A percentile compares a stretch with the other conserved stretches of the same genome.
These are phyloP conservation scores for Drosophila sp. DNA, from an alignment of 1,140 invertebrate genomes.

Conservation along the genomic window DNA sequence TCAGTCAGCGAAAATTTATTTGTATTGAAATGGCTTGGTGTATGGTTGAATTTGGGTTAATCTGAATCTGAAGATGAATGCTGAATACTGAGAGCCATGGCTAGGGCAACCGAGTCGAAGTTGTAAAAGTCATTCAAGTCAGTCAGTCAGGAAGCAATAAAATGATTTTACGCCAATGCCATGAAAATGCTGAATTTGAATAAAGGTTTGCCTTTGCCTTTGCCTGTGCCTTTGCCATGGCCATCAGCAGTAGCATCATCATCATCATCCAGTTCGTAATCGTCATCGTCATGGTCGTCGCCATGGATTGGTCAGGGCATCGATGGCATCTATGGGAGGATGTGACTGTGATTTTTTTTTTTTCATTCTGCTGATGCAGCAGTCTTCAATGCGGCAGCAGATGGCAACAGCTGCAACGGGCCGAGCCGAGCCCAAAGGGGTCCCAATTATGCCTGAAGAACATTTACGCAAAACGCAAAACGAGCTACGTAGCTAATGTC, in stretches of 20 bases:
- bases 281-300: constrained; percentile 7
- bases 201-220: constrained; percentile 59
- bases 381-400: constrained; percentile 62
- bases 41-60: constrained; percentile 4
- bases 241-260: constrained; percentile 19
- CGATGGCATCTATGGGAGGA: constrained; percentile 63
- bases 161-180: constrained; percentile 80
- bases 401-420: constrained; percentile 61
- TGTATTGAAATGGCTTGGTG: constrained; percentile 32
- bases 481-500: constrained; percentile 67
- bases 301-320: constrained; percentile 42
- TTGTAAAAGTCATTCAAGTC: constrained; percentile 80
- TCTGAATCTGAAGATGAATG: constrained; percentile 23
- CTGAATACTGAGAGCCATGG: constrained; percentile 55
- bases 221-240: constrained; percentile 10
- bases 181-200: constrained; percentile 81
- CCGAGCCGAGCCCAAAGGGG: constrained; percentile 47
- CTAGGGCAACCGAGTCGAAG: constrained; percentile 35
- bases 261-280: constrained; percentile 6
- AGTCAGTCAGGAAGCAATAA: constrained; percentile 81
- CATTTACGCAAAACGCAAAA: constrained; percentile 76
- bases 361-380: constrained; percentile 65
- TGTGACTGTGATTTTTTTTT: constrained; percentile 40
- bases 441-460: constrained; percentile 66
- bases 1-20: constrained; percentile 62